Base-by-base conservation (phyloP, 2,113 vertebrate species). In the Paratilapia polleni region DNA sequence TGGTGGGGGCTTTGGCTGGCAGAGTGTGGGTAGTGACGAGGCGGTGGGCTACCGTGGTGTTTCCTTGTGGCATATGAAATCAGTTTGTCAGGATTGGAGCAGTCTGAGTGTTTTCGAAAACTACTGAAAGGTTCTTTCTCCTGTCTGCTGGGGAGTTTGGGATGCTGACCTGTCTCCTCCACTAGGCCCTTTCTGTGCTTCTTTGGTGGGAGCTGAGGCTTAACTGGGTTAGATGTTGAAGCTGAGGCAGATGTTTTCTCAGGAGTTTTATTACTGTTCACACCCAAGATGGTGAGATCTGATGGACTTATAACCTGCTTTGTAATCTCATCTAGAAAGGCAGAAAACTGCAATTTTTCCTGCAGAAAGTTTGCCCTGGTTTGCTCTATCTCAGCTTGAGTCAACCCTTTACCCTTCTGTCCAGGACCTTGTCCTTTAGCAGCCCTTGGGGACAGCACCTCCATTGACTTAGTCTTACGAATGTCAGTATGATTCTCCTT, bases 311-410 rank as follows among this genome's bases (percentile, higher is more conserved):
- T 94, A 22, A 97, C 95, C 54, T 96, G 96, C 24, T 90, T 92
- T 6, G 96, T 97, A 61, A 97, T 96, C 84, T 97, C 97, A 76
- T 97, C 94, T 26, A 97, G 89, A 90, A 97, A 97, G 5, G 95
- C 95, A 5, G 97, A 97, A 43, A 97, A 97, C 49, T 94, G 94
- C n/a, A 96, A 20, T 82, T 96, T 97, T 79, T 94, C 94, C 81
- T 96, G 92, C 5, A 96, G 78, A 73, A 96, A 84, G 70, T 87
- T 91, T 22, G 88, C 54, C 58, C 66, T 93, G 4, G 85, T 85
- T 49, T 54, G 81, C 61, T 92, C 88, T 8, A 82, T 77, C 84
- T 90, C 82, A 12, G 64, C 82, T 68, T 91, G 86, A 60, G 62
- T 41, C 10, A 66, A n/a, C 15, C 52, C 75, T 76, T 87, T 91